Conservation (phyloP, 2,888 invertebrate genomes). For the Magallana nippona region DNA sequence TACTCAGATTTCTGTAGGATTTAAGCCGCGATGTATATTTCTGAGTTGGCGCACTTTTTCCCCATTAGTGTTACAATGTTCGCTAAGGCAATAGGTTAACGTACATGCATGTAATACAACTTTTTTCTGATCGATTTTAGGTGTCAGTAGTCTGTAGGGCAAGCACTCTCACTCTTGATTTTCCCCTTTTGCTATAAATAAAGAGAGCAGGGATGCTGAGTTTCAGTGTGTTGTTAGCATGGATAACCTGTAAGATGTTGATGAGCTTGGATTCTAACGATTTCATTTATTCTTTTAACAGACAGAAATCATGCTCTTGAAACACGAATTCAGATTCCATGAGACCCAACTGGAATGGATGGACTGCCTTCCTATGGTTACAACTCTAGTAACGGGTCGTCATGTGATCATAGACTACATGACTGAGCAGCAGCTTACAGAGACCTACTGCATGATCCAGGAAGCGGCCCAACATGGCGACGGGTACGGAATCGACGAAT, state of each 20-base stretch:
- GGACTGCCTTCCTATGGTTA: conserved; percentile 39
- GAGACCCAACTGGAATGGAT: not conserved
- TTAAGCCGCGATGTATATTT: too few relatives aligned
- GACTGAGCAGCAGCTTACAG: conserved; percentile 59
- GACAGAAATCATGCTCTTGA: conserved; percentile 26
- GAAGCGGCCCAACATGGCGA: conserved; percentile 58
- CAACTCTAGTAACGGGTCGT: conserved; percentile 41
- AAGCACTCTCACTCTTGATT: conserved; percentile 8
- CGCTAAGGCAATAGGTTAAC: not conserved
- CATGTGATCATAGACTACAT: conserved; percentile 59
- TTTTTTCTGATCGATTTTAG: not conserved
- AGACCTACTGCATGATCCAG: conserved; percentile 60
- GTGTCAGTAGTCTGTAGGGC: conserved; percentile 15
- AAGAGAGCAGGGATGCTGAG: not conserved
- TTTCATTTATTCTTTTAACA: not conserved
- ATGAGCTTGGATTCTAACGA: not conserved
- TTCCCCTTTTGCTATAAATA: not conserved
- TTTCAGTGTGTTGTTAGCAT: not conserved
- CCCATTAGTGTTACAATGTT: conserved; percentile 1
- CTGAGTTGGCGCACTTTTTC: not conserved
- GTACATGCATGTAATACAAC: not conserved
- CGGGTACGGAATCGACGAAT: conserved; percentile 66
- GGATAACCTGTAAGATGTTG: not conserved
- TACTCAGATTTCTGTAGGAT: too few relatives aligned
- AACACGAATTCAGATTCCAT: not conserved